These are phyloP conservation scores for Cossypha dichroa DNA, from an alignment of 2,797 vertebrate genomes.

Conservation along the genomic window DNA sequence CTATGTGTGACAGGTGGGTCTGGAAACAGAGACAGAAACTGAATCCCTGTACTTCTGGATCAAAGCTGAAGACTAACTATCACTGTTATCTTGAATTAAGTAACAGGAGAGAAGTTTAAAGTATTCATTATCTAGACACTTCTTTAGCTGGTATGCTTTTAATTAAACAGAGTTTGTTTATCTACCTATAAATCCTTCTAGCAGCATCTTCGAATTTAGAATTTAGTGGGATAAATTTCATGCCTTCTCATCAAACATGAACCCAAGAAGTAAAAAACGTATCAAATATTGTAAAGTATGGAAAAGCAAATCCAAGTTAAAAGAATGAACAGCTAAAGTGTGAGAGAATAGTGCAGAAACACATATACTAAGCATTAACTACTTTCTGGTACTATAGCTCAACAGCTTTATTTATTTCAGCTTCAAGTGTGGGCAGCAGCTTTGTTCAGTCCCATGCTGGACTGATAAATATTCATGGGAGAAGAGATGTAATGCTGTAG, in stretches of 20 bases:
- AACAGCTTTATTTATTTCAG: neutral
- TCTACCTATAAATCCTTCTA: neutral
- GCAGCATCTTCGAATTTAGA: neutral
- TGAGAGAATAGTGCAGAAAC: neutral
- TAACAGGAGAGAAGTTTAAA: neutral
- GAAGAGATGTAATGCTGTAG: neutral
- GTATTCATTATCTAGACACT: neutral
- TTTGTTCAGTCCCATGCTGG: neutral
- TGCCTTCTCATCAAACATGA: neutral
- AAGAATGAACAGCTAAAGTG: neutral
- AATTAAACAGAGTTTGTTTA: constrained; percentile 5
- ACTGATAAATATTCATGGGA: neutral
- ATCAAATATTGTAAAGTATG: neutral
- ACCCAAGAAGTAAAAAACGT: neutral
- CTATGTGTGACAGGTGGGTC: neutral
- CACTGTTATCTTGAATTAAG: neutral
- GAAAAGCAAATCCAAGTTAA: neutral
- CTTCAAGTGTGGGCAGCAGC: neutral
- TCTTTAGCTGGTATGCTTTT: neutral
- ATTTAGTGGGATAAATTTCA: neutral
- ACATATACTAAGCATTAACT: neutral
- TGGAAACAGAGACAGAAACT: constrained; percentile 38
- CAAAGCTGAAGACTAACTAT: constrained; percentile 30
- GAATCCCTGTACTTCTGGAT: constrained; percentile 7
- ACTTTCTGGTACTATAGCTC: neutral